A percentile compares a stretch with the other conserved stretches of the same genome.
These are phyloP conservation scores for Pseudomyrmex gracilis DNA, from an alignment of 1,140 invertebrate genomes.

Conservation along the genomic window DNA sequence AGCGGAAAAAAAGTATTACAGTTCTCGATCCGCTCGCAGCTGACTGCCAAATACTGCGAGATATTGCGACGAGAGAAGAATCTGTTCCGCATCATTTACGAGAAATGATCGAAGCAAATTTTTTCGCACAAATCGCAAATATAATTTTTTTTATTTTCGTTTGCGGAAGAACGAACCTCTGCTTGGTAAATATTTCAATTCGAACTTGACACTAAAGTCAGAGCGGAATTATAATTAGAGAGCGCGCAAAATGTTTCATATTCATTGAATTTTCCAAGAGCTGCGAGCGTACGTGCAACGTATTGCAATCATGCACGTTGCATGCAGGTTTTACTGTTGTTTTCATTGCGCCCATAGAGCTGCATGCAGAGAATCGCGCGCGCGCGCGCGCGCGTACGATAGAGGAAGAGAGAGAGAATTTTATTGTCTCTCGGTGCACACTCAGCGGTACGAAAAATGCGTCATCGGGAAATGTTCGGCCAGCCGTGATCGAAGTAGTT, in stretches of 20 bases:
- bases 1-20: slow-evolving; percentile 56
- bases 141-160: background rate
- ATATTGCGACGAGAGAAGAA: background rate
- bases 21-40: slow-evolving; percentile 38
- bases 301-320: background rate
- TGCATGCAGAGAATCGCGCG: background rate
- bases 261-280: slow-evolving; percentile 32
- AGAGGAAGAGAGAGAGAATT: background rate
- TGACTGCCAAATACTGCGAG: slow-evolving; percentile 32
- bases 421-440: background rate
- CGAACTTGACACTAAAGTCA: no score
- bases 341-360: slow-evolving; percentile 2
- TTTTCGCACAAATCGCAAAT: background rate
- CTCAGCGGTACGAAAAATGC: slow-evolving; percentile 27
- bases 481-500: slow-evolving; percentile 35
- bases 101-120: background rate
- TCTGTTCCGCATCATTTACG: slow-evolving; percentile 13
- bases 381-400: no score
- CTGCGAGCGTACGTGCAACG: background rate
- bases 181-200: slow-evolving; percentile 2
- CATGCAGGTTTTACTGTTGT: slow-evolving; percentile 1
- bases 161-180: background rate
- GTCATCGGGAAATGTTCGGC: slow-evolving; percentile 25
- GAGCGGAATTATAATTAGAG: background rate
- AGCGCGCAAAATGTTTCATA: background rate